phyloP scores from a whole-genome alignment of 2,888 invertebrate species.

The Cinara cedri region DNA sequence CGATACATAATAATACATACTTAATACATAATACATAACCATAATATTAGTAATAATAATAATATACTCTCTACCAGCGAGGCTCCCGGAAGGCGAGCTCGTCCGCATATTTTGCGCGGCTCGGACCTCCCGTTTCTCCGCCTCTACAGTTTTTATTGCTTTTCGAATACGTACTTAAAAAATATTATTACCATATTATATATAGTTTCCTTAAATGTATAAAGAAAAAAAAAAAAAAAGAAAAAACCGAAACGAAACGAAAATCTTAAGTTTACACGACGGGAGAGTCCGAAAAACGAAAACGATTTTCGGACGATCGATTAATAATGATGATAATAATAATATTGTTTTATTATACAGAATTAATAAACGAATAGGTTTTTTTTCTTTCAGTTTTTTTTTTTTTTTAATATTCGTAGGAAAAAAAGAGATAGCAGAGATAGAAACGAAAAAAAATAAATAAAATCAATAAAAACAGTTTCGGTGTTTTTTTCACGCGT shows the following conservation, averaged over 20 bases:
- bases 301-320: constrained; percentile 5
- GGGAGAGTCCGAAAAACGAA: neutral
- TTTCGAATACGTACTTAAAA: constrained; percentile 56
- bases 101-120: neutral
- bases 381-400: no score
- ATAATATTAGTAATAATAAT: no score
- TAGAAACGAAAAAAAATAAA: neutral
- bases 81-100: constrained; percentile 36
- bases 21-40: no score
- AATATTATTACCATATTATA: no score
- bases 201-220: constrained; percentile 47
- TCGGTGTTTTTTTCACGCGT: neutral
- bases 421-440: constrained; percentile 1
- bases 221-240: neutral
- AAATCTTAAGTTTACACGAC: constrained; percentile 11
- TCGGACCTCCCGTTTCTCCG: constrained; percentile 46
- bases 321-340: constrained; percentile 8
- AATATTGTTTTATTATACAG: neutral
- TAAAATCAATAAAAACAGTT: constrained; percentile 1
- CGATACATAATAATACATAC: no score
- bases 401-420: neutral
- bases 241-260: no score
- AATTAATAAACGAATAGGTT: no score
- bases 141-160: constrained; percentile 56
- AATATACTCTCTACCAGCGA: constrained; percentile 42